Base-by-base conservation (phyloP, 1,140 invertebrate genomes). In the Argopecten irradians region DNA sequence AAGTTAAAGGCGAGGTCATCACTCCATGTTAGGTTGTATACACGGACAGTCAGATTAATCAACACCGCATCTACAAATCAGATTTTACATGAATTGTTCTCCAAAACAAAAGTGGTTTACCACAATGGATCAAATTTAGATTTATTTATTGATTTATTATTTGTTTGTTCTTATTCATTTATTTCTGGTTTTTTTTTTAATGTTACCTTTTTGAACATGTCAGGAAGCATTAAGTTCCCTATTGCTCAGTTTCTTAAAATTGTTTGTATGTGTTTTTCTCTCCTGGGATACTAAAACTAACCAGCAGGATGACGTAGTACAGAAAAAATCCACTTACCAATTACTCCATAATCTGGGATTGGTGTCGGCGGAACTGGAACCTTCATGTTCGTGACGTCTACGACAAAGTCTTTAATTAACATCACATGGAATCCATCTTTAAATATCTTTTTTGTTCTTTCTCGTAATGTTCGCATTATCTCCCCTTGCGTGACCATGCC, bases 1-100 rank as follows among this genome's bases (percentile, higher is more conserved):
- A 82, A 87, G 55, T 90, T 90, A 36, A 84, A 35, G 1, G 87
- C 71, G 13, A 90, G 86, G 16, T 88, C 87, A 85, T 41, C 82
- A n/a, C 36, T 85, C 89, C 89, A 90, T 16, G 87, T 90, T 34
- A 90, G 33, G 82, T 90, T 90, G 39, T 84, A 90, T 0, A 90
- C 89, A 41, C 83, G 82, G 13, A 88, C 83, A n/a, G 83, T 39
- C 16, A 90, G 35, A 33, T 90, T 90, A 14, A 82, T 87, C 34
- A 88, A 22, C 13, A 85, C 85, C 7, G 89, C 89, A 90, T 90
- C 89, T 90, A n/a, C 28, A 90, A 85, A 7, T 55, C 32, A 71
- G 1, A 71, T 35, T 55, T 43, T 13, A 7, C 41, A 83, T 33
- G 1, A 28, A 83, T 8, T 33, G 34, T 16, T 1, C 3, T 33